phyloP scores from a whole-genome alignment of 2,888 invertebrate genomes.

The Monopis laevigella region DNA sequence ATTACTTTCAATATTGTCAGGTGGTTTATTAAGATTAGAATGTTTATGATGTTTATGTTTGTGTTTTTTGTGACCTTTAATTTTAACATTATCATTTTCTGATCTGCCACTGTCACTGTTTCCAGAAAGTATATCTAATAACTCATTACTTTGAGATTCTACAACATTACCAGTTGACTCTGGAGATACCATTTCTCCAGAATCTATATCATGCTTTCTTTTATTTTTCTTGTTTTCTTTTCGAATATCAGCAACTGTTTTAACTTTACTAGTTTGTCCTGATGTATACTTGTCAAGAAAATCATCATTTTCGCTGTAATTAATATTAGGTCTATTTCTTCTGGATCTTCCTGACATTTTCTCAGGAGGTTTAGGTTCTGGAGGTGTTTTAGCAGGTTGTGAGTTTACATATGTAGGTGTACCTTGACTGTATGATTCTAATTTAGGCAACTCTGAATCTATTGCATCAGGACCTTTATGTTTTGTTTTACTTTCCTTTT shows the following conservation, averaged over 20 bases:
- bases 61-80: conserved; percentile 38
- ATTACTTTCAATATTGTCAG: conserved; percentile 1
- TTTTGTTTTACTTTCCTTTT: conserved; percentile 33
- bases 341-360: conserved; percentile 41
- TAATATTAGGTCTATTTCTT: conserved; percentile 56
- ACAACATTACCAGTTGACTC: conserved; percentile 32
- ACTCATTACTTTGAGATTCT: conserved; percentile 39
- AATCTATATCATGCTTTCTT: conserved; percentile 37
- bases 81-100: conserved; percentile 27
- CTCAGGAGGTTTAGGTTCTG: conserved; percentile 7
- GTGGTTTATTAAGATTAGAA: conserved; percentile 33
- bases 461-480: conserved; percentile 37
- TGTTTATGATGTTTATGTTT: conserved; percentile 42
- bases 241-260: conserved; percentile 50
- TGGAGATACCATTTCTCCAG: conserved; percentile 24
- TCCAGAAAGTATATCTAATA: conserved; percentile 45
- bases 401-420: conserved; percentile 45
- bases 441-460: conserved; percentile 42
- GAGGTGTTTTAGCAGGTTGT: conserved; percentile 43
- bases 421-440: conserved; percentile 41
- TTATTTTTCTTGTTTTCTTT: conserved; percentile 49
- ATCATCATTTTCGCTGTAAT: conserved; percentile 68
- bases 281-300: conserved; percentile 57
- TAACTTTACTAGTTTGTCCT: conserved; percentile 40
- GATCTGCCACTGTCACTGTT: conserved; percentile 31